Conservation (phyloP, 2,113 vertebrate species). For the Centropus unirufus region DNA sequence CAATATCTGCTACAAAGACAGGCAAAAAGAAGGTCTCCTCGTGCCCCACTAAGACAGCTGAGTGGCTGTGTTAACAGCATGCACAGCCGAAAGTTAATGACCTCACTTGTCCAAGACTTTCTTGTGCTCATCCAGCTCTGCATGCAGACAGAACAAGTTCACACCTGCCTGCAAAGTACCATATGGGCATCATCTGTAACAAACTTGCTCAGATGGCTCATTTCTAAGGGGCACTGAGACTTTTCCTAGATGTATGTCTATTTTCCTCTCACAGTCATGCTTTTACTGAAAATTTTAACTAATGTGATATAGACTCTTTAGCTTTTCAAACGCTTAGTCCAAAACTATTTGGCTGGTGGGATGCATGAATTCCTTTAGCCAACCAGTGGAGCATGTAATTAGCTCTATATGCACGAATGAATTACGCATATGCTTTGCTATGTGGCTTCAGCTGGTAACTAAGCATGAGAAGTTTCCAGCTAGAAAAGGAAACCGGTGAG, state of each 20-base stretch:
- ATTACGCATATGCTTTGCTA: conserved; percentile 65
- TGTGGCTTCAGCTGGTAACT: conserved; percentile 66
- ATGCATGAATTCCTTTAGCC: conserved; percentile 65
- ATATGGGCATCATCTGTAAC: conserved; percentile 57
- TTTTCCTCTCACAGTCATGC: conserved; percentile 45
- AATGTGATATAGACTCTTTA: neutral
- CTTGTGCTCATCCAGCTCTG: conserved; percentile 26
- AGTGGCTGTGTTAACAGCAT: conserved; percentile 25
- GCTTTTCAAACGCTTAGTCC: conserved; percentile 45
- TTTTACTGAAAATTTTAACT: conserved; percentile 45
- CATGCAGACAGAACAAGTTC: conserved; percentile 55
- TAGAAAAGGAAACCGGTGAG: conserved; percentile 39
- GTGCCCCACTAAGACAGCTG: neutral
- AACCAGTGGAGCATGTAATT: conserved; percentile 67
- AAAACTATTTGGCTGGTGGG: conserved; percentile 63
- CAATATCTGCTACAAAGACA: conserved; percentile 25
- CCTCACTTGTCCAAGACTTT: conserved; percentile 44
- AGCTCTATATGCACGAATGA: conserved; percentile 63
- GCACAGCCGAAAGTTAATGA: conserved; percentile 8
- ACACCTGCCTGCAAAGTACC: conserved; percentile 58
- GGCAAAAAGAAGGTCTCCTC: conserved; percentile 10
- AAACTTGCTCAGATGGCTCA: conserved; percentile 41
- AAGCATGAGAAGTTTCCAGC: conserved; percentile 53
- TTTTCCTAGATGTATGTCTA: conserved; percentile 3
- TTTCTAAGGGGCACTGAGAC: conserved; percentile 36